Base-by-base conservation (phyloP, 2,888 invertebrate genomes). In the Polia nebulosa region DNA sequence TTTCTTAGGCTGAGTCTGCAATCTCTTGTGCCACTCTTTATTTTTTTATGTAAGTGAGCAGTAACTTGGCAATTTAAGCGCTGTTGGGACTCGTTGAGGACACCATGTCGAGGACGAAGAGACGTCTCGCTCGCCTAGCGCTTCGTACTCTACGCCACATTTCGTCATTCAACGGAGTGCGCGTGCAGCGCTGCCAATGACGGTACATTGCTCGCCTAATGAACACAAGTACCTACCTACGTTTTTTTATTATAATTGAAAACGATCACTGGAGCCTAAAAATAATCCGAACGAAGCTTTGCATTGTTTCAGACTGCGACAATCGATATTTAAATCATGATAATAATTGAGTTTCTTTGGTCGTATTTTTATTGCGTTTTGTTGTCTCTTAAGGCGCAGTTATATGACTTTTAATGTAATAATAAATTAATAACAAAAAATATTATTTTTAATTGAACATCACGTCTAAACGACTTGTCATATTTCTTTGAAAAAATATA, bases 81-180 rank as follows among this genome's bases (percentile, higher is more conserved):
- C 17, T 41, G 45, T 77, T 62, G 55, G 17, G 32, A 34, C 64
- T 51, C n/a, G 11, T 63, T 52, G 45, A 36, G 59, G 34, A 47
- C 65, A 44, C 44, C 47, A 47, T 45, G 55, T 47, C 20, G 27
- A 9, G 65, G 22, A n/a, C n/a, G n/a, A n/a, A n/a, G n/a, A n/a
- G n/a, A n/a, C 41, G 52, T 65, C 52, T 65, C 34, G 53, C 52
- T 65, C 34, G 53, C 49, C 20, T n/a, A 44, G 34, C 36, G 51
- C 56, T 64, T 20, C 41, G 57, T 49, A 32, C 57, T 65, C 44
- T 39, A 25, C 66, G 52, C 22, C 56, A 5, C 65, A 61, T 73
- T 78, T 76, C 57, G 47, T 65, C 44, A 73, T 53, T 58, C 41
- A 78, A 55, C 47, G 32, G 27, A 44, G 60, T 53, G 65, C 73